Conservation (phyloP, 2,113 vertebrate genomes). For the Hepsetus odoe region DNA sequence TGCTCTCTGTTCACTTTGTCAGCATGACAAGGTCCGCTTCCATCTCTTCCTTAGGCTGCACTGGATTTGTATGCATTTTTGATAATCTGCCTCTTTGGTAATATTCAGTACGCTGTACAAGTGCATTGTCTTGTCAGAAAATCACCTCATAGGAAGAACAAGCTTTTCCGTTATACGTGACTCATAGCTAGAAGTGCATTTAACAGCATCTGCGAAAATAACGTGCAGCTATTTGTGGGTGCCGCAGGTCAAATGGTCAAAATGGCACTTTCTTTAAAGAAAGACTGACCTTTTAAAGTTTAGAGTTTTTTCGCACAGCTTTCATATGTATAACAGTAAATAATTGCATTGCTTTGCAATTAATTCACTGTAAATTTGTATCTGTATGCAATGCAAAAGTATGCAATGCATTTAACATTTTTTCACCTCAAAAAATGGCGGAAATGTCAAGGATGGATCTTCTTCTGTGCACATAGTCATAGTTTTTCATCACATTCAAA, state of each 20-base stretch:
- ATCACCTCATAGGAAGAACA: neutral
- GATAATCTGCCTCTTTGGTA: conserved; percentile 1
- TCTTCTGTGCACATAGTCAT: no score
- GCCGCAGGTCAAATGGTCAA: neutral
- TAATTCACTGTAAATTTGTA: no score
- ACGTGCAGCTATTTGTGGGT: neutral
- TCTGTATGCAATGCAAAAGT: no score
- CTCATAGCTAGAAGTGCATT: neutral
- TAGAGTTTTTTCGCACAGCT: neutral
- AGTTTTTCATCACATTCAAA: no score
- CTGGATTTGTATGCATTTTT: conserved; percentile 28
- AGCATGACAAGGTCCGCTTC: neutral
- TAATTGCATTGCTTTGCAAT: no score
- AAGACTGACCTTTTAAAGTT: neutral
- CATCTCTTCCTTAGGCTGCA: neutral
- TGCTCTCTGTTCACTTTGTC: neutral
- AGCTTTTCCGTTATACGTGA: conserved; percentile 17
- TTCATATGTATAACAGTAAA: no score
- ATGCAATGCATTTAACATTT: no score
- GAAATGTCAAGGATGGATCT: no score
- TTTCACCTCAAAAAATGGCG: no score
- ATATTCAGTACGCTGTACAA: conserved; percentile 6
- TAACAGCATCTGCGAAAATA: neutral
- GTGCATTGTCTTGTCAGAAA: neutral
- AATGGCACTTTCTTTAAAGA: neutral